Percentiles rank a stretch among this genome's conserved stretches.
phyloP scores from a whole-genome alignment of 1,140 invertebrate genomes.

The Acromyrmex charruanus region DNA sequence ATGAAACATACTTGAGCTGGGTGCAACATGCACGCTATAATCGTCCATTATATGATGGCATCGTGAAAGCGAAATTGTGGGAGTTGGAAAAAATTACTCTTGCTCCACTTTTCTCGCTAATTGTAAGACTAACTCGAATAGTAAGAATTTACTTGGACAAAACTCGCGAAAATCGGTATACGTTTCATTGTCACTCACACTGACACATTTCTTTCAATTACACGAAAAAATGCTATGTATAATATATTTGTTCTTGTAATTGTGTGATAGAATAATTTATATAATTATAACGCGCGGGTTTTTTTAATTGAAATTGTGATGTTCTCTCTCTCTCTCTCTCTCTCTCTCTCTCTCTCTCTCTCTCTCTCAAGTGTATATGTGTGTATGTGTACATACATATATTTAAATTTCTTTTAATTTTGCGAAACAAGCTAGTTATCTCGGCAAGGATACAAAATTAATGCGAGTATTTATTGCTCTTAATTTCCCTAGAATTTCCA shows the following conservation, averaged over 20 bases:
- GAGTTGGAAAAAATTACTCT: slow-evolving; percentile 56
- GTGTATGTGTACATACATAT: not conserved
- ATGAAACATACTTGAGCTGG: not conserved
- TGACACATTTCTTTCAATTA: not conserved
- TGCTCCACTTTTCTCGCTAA: slow-evolving; percentile 58
- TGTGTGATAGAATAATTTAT: not conserved
- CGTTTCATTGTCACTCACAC: not conserved
- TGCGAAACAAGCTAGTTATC: not conserved
- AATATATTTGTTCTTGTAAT: not conserved
- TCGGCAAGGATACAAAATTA: not conserved
- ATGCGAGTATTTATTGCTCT: not conserved
- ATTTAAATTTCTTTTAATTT: not conserved
- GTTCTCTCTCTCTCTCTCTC: too few species aligned
- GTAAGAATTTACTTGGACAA: not conserved
- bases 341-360: too few species aligned
- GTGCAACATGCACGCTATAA: slow-evolving; percentile 46
- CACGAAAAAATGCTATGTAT: not conserved
- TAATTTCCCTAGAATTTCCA: not conserved
- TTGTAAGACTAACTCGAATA: slow-evolving; percentile 43
- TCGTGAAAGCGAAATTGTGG: slow-evolving; percentile 68
- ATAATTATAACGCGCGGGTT: not conserved
- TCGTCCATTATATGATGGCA: slow-evolving; percentile 39
- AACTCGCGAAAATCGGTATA: not conserved
- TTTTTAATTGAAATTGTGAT: not conserved
- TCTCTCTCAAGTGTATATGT: too few species aligned